Evolutionary conservation across 2,888 invertebrate genomes (phyloP).

Genomic region (Lydus trimaculatus): DNA sequence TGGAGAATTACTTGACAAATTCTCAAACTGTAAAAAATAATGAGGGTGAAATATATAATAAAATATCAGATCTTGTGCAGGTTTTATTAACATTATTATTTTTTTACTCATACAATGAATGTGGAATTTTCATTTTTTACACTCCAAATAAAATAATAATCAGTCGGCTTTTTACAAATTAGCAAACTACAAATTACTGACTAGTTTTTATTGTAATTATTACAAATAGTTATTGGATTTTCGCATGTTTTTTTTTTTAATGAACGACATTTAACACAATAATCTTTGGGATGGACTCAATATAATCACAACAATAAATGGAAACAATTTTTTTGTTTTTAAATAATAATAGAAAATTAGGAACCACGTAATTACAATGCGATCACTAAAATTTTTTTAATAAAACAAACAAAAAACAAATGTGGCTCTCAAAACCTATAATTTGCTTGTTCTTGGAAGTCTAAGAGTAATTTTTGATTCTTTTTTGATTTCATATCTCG

Average conservation of each 20-base stretch:
- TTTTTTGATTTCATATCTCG: background rate
- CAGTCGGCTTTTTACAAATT: background rate
- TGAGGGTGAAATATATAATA: background rate
- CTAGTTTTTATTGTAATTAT: background rate
- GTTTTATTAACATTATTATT: background rate
- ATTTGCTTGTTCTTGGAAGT: background rate
- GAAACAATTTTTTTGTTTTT: background rate
- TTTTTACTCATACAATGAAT: background rate
- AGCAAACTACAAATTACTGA: background rate
- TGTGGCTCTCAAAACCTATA: background rate
- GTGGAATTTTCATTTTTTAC: background rate
- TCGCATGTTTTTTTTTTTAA: background rate
- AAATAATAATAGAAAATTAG: background rate
- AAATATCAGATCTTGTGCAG: background rate
- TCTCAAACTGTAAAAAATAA: background rate
- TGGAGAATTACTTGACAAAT: no score
- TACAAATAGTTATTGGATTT: background rate
- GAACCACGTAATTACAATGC: background rate
- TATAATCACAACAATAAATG: background rate
- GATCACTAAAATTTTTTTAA: no score
- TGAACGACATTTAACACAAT: slow-evolving; percentile 7
- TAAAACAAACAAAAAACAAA: background rate
- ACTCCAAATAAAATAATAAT: background rate
- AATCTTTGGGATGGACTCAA: slow-evolving; percentile 3
- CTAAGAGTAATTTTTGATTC: background rate